Evolutionary conservation across 2,113 vertebrate genomes (phyloP).

Genomic region (Dasyornis broadbenti): DNA sequence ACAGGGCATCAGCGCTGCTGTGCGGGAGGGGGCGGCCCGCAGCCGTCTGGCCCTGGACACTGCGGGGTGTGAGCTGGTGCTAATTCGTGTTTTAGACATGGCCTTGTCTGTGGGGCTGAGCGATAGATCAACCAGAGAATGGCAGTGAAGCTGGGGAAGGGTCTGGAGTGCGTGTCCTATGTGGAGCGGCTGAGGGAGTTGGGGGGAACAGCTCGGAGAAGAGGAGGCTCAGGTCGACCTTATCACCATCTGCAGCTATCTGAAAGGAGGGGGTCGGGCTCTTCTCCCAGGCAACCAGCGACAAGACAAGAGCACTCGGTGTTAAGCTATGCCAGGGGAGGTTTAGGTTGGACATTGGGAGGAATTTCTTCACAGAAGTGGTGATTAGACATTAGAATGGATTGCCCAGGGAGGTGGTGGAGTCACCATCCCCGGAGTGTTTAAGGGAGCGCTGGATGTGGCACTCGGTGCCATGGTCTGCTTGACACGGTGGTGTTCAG

Average conservation of each 20-base stretch:
- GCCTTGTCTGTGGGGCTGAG: background rate
- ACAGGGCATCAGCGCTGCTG: background rate
- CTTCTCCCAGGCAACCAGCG: background rate
- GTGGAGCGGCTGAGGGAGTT: background rate
- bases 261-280: background rate
- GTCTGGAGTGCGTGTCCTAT: background rate
- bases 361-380: background rate
- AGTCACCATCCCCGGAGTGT: background rate
- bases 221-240: background rate
- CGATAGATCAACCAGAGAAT: fast-evolving
- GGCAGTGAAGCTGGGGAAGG: background rate
- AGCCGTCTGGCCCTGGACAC: background rate
- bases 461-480: background rate
- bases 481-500: background rate
- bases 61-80: background rate
- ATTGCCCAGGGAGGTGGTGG: background rate
- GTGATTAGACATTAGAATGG: fast-evolving
- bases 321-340: fast-evolving
- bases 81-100: fast-evolving
- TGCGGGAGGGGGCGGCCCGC: background rate
- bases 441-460: background rate
- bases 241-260: fast-evolving
- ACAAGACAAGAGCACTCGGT: background rate
- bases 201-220: background rate
- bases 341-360: background rate